A percentile compares a stretch with the other conserved stretches of the same genome.
Evolutionary conservation across 2,888 invertebrate species (phyloP).

Genomic region (Macrophya annulata): DNA sequence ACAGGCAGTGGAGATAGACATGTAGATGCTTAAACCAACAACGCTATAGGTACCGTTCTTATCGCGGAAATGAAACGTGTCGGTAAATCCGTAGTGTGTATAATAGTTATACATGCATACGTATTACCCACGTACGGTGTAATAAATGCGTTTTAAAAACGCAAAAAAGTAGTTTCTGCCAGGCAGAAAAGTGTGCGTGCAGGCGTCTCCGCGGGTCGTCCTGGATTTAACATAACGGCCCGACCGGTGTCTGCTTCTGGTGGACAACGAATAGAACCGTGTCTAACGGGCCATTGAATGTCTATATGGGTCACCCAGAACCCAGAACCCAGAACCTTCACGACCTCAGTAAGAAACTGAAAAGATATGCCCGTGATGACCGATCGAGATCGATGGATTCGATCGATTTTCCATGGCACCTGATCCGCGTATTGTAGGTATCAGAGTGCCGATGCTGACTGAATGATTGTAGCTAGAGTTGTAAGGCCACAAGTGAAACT

Average conservation of each 20-base stretch:
- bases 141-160: slow-evolving; percentile 36
- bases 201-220: slow-evolving; percentile 60
- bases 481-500: no score
- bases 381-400: background rate
- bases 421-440: background rate
- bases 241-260: slow-evolving; percentile 57
- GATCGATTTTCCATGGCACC: slow-evolving; percentile 13
- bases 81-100: background rate
- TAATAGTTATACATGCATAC: background rate
- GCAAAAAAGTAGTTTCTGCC: slow-evolving; percentile 48
- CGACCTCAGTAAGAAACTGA: slow-evolving; percentile 29
- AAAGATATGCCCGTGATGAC: background rate
- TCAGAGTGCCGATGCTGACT: background rate
- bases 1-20: background rate
- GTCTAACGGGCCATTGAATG: slow-evolving; percentile 66
- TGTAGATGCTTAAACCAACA: background rate
- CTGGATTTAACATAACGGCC: slow-evolving; percentile 70
- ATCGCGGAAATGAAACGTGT: slow-evolving; percentile 27
- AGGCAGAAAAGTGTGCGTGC: slow-evolving; percentile 41
- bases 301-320: slow-evolving; percentile 58
- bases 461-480: no score
- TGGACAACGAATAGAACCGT: slow-evolving; percentile 60
- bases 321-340: slow-evolving; percentile 38
- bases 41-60: slow-evolving; percentile 13
- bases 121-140: slow-evolving; percentile 21